A percentile compares a stretch with the other conserved stretches of the same genome.
phyloP scores from a whole-genome alignment of 2,113 vertebrate species.

The Syrmaticus mikado region DNA sequence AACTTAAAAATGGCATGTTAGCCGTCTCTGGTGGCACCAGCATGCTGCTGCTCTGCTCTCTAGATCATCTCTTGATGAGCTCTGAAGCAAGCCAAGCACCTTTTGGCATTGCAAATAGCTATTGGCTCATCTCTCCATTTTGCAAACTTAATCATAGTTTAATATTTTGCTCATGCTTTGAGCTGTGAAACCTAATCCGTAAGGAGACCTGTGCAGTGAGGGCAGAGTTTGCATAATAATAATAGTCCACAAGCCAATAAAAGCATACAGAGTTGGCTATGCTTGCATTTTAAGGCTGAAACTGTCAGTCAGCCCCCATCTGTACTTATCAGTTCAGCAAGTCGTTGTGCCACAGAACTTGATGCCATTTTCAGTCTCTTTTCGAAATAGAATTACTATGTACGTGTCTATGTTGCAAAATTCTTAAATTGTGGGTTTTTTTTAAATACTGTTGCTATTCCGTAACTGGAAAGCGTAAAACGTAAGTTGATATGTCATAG shows the following conservation, averaged over 20 bases:
- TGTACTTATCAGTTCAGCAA: neutral
- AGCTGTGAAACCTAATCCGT: neutral
- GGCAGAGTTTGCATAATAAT: neutral
- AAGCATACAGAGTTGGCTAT: neutral
- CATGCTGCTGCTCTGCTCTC: fast-evolving
- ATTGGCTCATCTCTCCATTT: neutral
- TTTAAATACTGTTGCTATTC: neutral
- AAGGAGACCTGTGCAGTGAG: neutral
- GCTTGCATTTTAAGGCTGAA: neutral
- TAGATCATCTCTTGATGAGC: neutral
- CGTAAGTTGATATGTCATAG: neutral
- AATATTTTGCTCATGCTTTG: neutral
- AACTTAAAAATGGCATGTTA: neutral
- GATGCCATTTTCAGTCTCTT: neutral
- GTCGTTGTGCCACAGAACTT: neutral
- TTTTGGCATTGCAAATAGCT: neutral
- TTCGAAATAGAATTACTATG: neutral
- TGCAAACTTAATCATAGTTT: neutral
- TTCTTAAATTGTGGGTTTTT: neutral
- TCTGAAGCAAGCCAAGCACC: neutral
- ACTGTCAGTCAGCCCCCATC: neutral
- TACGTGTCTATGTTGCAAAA: neutral
- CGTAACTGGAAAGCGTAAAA: neutral
- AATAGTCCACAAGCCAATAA: neutral
- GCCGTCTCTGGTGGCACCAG: neutral